Evolutionary conservation across 2,888 invertebrate genomes (phyloP).

Genomic region (Ectemnius continuus): DNA sequence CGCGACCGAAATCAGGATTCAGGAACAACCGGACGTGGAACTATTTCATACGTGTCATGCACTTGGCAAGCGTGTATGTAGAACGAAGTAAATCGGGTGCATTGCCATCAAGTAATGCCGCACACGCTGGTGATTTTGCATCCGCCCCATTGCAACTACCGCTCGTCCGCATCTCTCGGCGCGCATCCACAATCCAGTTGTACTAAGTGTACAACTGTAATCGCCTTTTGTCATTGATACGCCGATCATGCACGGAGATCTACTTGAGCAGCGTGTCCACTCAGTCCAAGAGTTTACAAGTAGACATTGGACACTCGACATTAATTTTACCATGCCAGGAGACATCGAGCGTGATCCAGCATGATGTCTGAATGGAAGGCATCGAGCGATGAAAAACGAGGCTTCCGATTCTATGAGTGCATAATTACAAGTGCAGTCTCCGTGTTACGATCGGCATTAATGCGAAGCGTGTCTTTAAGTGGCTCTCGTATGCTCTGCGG

Average conservation of each 20-base stretch:
- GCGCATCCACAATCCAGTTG: background rate
- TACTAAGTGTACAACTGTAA: background rate
- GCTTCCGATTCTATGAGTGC: slow-evolving; percentile 18
- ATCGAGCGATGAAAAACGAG: slow-evolving; percentile 9
- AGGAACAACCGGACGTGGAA: slow-evolving; percentile 54
- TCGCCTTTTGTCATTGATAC: background rate
- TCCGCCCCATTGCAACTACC: slow-evolving; percentile 19
- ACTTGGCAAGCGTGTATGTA: slow-evolving; percentile 55
- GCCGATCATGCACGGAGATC: background rate
- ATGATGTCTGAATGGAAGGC: background rate
- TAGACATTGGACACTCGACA: too few relatives aligned
- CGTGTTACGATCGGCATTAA: slow-evolving; percentile 22
- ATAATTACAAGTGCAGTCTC: slow-evolving; percentile 14
- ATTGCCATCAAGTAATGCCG: slow-evolving; percentile 38
- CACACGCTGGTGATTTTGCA: slow-evolving; percentile 30
- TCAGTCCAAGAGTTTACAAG: too few relatives aligned
- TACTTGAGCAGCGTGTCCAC: too few relatives aligned
- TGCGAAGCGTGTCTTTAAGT: slow-evolving; percentile 35
- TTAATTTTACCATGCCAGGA: too few relatives aligned
- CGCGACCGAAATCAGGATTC: slow-evolving; percentile 55
- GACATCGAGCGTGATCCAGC: background rate
- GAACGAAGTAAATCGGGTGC: slow-evolving; percentile 59
- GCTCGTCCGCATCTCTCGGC: background rate
- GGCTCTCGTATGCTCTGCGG: slow-evolving; percentile 31
- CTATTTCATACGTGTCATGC: slow-evolving; percentile 55